Conservation (phyloP, 2,797 vertebrate species). For the Chromobotia macracanthus region DNA sequence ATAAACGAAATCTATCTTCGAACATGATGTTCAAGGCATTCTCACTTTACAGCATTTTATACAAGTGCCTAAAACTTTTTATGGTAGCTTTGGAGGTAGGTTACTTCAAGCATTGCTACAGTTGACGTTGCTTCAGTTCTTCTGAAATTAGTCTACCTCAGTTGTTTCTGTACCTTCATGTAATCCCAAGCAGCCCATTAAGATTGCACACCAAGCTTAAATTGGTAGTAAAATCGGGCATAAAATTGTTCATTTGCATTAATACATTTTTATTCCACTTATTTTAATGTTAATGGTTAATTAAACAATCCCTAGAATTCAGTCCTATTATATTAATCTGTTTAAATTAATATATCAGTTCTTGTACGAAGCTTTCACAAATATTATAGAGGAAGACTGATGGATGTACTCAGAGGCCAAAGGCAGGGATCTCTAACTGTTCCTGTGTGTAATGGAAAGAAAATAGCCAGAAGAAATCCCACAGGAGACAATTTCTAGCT, state of each 20-base stretch:
- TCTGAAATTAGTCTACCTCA: no score
- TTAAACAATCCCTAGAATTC: not conserved
- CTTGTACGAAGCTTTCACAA: not conserved
- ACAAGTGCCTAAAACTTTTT: no score
- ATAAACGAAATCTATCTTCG: no score
- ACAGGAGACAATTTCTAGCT: slow-evolving; percentile 6
- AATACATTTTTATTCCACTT: not conserved
- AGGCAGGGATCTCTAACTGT: not conserved
- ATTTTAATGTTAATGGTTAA: not conserved
- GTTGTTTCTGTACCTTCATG: no score
- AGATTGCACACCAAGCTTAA: not conserved
- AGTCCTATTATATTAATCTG: not conserved
- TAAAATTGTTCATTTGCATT: not conserved
- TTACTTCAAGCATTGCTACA: no score
- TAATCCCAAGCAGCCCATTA: no score
- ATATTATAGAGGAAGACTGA: not conserved
- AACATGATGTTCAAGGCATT: no score
- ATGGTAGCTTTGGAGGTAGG: no score
- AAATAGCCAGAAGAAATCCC: slow-evolving; percentile 15
- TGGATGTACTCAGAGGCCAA: not conserved
- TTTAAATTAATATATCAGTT: not conserved
- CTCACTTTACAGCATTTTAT: no score
- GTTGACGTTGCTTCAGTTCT: no score
- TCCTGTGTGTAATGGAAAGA: slow-evolving; percentile 1
- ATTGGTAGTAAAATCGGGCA: not conserved